A percentile compares a stretch with the other conserved stretches of the same genome.
These are phyloP conservation scores for Pterostichus madidus DNA, from an alignment of 2,888 invertebrate genomes.

Conservation along the genomic window DNA sequence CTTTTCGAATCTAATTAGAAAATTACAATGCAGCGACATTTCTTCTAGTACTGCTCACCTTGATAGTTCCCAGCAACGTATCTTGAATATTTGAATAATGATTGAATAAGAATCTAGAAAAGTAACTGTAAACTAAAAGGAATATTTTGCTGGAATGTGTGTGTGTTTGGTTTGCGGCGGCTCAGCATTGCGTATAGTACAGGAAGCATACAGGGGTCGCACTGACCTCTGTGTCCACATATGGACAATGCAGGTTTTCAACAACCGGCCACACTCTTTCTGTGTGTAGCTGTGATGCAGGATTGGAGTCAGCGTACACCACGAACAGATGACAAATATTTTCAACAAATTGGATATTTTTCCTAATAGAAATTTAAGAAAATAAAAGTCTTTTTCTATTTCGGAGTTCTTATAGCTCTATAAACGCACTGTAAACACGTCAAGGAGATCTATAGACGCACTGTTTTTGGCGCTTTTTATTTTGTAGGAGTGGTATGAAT, in stretches of 20 bases:
- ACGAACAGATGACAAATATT: too few relatives aligned
- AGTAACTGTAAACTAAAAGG: slow-evolving; percentile 53
- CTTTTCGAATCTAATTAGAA: background rate
- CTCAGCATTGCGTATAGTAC: slow-evolving; percentile 2
- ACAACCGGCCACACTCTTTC: slow-evolving; percentile 34
- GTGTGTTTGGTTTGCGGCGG: slow-evolving; percentile 10
- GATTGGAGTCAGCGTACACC: slow-evolving; percentile 8
- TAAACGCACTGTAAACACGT: too few relatives aligned
- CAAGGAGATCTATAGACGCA: too few relatives aligned
- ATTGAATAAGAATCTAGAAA: slow-evolving; percentile 50
- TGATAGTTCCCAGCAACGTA: background rate
- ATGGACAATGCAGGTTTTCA: slow-evolving; percentile 66
- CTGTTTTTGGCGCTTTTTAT: too few relatives aligned
- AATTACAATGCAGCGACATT: slow-evolving; percentile 10
- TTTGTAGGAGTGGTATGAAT: too few relatives aligned
- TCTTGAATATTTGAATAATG: slow-evolving; percentile 41
- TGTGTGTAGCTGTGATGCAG: slow-evolving; percentile 4
- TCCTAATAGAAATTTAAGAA: too few relatives aligned
- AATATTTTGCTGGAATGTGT: slow-evolving; percentile 51
- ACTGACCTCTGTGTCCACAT: slow-evolving; percentile 64
- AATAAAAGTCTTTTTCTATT: too few relatives aligned
- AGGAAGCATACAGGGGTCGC: slow-evolving; percentile 62
- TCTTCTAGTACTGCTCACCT: background rate
- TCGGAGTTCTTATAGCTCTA: too few relatives aligned
- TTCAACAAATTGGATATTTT: too few relatives aligned